Base-by-base conservation (phyloP, 2,888 invertebrate genomes). In the Nemoura dubitans region DNA sequence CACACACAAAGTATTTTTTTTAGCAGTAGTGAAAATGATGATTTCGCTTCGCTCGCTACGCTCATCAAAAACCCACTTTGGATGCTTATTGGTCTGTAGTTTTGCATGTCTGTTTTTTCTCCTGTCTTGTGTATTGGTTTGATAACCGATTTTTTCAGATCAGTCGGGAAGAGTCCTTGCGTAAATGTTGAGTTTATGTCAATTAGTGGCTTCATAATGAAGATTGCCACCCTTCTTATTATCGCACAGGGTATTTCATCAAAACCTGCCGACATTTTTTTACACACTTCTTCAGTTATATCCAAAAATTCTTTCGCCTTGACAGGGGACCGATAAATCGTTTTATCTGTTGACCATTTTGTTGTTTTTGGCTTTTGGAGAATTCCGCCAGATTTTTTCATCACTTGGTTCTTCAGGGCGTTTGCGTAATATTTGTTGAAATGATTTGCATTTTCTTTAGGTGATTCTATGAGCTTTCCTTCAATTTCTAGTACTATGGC, bases 191-290 rank as follows among this genome's bases (percentile, higher is more conserved):
- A 2, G 25, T 78, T 78, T 26, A 78, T 78, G n/a, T 78, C 27
- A 10, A 78, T 21, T 21, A 78, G 28, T 10, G 78, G 78, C 10
- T 78, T 10, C 26, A 26, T 27, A 78, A 78, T 78, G 27, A 6
- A 78, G 28, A 26, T 14, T 27, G 27, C 26, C 26, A 78, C 78
- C 7, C 25, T 27, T 28, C 16, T 78, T 78, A 78, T 27, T 78
- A 78, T 78, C 26, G 26, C 28, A 27, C 78, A 78, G 26, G 78
- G 78, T 27, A 26, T 86, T 10, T 27, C n/a, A n/a, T 88, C 86
- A 84, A 87, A 88, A 0, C 77, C 85, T 28, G 86, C 78, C 21
- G 83, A 83, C n/a, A 85, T 83, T 0, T 83, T n/a, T 30, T 78
- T 27, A 86, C 87, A 85, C 86, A 85, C 78, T 21, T 86, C 3